phyloP scores from a whole-genome alignment of 2,113 vertebrate species.

The Paradoxurus hermaphroditus region DNA sequence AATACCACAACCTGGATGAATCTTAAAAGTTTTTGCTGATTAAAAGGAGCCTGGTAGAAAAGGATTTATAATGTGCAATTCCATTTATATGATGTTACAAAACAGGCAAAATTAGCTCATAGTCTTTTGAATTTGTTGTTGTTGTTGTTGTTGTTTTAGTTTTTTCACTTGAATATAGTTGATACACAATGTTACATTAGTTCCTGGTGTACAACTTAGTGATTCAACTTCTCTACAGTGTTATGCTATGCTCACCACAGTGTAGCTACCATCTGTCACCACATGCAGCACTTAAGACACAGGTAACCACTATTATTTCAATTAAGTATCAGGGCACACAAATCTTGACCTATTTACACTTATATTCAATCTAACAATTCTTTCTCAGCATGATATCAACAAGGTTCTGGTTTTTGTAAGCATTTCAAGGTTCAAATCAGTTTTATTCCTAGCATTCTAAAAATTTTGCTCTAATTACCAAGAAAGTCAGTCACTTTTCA shows the following conservation, averaged over 20 bases:
- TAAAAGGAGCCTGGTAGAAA: neutral
- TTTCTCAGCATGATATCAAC: neutral
- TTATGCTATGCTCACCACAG: neutral
- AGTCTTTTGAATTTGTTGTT: neutral
- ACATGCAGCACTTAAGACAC: neutral
- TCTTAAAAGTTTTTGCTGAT: neutral
- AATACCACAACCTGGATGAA: neutral
- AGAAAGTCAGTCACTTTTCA: neutral
- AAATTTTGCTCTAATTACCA: neutral
- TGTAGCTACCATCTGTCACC: neutral
- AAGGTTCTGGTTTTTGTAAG: neutral
- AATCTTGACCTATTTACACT: neutral
- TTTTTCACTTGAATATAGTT: neutral
- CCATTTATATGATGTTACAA: neutral
- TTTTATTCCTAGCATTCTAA: slow-evolving; percentile 12
- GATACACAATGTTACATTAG: neutral
- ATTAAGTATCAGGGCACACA: neutral
- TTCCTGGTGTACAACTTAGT: neutral
- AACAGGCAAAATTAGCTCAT: neutral
- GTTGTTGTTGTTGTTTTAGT: neutral
- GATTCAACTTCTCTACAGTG: neutral
- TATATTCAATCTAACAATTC: neutral
- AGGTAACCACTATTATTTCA: neutral
- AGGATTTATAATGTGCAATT: neutral
- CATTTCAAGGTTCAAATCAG: neutral